Evolutionary conservation across 2,113 vertebrate genomes (phyloP).

Genomic region (Brevimyrus niger): DNA sequence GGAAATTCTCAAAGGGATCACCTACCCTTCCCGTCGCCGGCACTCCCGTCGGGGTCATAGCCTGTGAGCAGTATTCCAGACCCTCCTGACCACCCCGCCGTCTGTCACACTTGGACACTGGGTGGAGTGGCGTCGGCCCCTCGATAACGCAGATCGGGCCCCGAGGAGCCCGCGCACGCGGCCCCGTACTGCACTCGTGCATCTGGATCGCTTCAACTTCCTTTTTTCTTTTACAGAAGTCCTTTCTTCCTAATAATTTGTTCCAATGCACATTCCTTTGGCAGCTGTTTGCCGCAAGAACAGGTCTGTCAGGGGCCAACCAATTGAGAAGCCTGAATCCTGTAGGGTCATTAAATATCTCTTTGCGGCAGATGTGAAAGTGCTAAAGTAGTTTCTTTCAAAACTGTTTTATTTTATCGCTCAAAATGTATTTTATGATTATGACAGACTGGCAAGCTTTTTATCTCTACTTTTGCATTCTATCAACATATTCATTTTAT

Average conservation of each 20-base stretch:
- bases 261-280: neutral
- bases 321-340: neutral
- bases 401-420: neutral
- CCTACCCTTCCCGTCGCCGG: constrained; percentile 43
- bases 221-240: constrained; percentile 13
- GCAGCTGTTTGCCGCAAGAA: constrained; percentile 16
- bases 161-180: neutral
- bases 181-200: neutral
- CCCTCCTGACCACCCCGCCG: neutral
- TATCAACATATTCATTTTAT: neutral
- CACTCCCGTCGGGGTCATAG: constrained; percentile 43
- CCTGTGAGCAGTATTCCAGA: neutral
- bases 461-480: neutral
- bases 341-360: constrained; percentile 3
- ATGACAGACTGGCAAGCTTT: neutral
- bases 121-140: neutral
- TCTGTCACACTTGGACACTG: neutral
- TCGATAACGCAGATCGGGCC: neutral
- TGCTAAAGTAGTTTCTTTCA: neutral
- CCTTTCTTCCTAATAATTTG: neutral
- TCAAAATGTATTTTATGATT: neutral
- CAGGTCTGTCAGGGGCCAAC: neutral
- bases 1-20: constrained; percentile 33
- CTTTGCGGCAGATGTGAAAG: neutral
- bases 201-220: constrained; percentile 8